phyloP scores from a whole-genome alignment of 2,888 invertebrate genomes.

The Oasisia sp. region DNA sequence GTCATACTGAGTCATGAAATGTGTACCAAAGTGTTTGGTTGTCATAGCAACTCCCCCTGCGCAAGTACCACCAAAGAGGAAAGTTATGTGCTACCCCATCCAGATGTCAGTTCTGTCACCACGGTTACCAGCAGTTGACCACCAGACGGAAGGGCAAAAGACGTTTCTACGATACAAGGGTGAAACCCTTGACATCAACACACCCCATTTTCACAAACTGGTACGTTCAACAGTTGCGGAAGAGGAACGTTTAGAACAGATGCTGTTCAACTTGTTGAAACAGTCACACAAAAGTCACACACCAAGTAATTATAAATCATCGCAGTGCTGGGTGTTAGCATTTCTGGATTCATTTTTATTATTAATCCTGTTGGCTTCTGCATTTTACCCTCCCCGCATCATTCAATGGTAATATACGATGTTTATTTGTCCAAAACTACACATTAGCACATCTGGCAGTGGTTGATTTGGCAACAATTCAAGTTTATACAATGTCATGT shows the following conservation, averaged over 20 bases:
- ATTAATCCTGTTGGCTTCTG: not conserved
- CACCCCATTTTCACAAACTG: constrained; percentile 89
- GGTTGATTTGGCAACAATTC: too few species aligned
- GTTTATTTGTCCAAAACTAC: not conserved
- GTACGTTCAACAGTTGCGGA: constrained; percentile 68
- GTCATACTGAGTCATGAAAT: not conserved
- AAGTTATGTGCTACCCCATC: constrained; percentile 71
- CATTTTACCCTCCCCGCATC: not conserved
- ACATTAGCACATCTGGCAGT: not conserved
- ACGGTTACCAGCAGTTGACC: constrained; percentile 86
- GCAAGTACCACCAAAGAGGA: constrained; percentile 10
- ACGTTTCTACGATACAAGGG: constrained; percentile 83
- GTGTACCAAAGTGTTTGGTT: not conserved
- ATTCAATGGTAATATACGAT: not conserved
- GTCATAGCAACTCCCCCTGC: not conserved
- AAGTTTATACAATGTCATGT: too few species aligned
- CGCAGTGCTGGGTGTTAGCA: not conserved
- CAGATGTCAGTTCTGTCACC: constrained; percentile 89
- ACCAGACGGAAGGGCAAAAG: constrained; percentile 68
- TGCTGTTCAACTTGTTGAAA: not conserved
- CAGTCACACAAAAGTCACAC: not conserved
- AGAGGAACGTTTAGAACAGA: not conserved
- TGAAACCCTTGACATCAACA: constrained; percentile 85
- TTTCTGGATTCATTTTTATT: not conserved
- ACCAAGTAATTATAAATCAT: not conserved